Evolutionary conservation across 1,140 invertebrate species (phyloP).

Genomic region (Triops cancriformis): DNA sequence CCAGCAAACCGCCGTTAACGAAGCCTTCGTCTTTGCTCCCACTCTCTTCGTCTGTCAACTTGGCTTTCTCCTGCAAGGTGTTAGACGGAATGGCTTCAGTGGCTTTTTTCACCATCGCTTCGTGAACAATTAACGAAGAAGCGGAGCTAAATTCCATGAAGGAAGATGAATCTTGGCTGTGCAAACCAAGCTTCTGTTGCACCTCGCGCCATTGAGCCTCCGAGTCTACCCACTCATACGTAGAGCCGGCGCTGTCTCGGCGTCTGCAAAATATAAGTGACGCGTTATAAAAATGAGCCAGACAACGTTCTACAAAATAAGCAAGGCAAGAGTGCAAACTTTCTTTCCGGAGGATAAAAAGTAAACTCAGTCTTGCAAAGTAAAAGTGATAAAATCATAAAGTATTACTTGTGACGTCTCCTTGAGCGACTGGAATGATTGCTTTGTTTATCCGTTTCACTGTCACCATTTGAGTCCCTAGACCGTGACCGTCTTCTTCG

Average conservation of each 20-base stretch:
- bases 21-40: slow-evolving; percentile 15
- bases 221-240: slow-evolving; percentile 68
- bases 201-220: slow-evolving; percentile 78
- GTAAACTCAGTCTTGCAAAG: no score
- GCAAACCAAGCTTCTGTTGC: slow-evolving; percentile 56
- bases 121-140: slow-evolving; percentile 42
- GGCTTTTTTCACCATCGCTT: slow-evolving; percentile 43
- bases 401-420: slow-evolving; percentile 25
- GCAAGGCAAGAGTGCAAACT: no score
- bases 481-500: slow-evolving; percentile 48
- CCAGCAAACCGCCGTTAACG: slow-evolving; percentile 32
- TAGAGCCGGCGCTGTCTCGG: slow-evolving; percentile 32
- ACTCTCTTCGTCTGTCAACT: slow-evolving; percentile 15
- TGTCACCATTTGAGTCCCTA: slow-evolving; percentile 49
- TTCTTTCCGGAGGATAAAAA: no score
- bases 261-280: slow-evolving; percentile 28
- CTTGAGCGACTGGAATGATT: slow-evolving; percentile 16
- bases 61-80: background rate
- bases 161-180: slow-evolving; percentile 44
- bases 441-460: slow-evolving; percentile 36
- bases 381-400: background rate
- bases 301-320: no score
- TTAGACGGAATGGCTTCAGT: background rate
- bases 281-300: slow-evolving; percentile 14
- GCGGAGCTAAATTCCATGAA: slow-evolving; percentile 22